These are phyloP conservation scores for Dromaius novaehollandiae DNA, from an alignment of 2,113 vertebrate genomes.

Conservation along the genomic window DNA sequence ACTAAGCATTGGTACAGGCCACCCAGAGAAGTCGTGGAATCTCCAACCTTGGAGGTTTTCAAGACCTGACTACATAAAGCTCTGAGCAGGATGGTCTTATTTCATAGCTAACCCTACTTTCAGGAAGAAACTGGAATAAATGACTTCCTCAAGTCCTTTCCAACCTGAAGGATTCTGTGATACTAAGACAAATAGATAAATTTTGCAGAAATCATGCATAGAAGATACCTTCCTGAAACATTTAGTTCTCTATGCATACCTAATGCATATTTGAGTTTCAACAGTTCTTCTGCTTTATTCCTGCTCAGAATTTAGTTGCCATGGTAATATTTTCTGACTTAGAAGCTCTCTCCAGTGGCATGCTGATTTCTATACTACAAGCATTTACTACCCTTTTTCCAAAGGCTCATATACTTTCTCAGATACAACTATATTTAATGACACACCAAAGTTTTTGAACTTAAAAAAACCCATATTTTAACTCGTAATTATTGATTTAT, in stretches of 20 bases:
- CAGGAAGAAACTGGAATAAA: background rate
- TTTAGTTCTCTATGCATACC: conserved; percentile 42
- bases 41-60: background rate
- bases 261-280: conserved; percentile 34
- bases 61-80: background rate
- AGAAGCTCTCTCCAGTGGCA: background rate
- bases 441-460: background rate
- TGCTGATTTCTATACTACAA: background rate
- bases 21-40: background rate
- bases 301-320: conserved; percentile 57
- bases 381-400: background rate
- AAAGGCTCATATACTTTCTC: background rate
- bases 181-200: background rate
- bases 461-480: background rate
- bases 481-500: background rate
- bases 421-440: background rate
- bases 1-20: background rate
- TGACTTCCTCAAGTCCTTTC: background rate
- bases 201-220: conserved; percentile 31
- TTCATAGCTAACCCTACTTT: background rate
- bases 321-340: conserved; percentile 50
- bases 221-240: background rate
- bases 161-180: background rate
- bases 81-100: background rate
- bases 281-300: background rate